Evolutionary conservation across 2,113 vertebrate genomes (phyloP).

Genomic region (Acrocephalus arundinaceus): DNA sequence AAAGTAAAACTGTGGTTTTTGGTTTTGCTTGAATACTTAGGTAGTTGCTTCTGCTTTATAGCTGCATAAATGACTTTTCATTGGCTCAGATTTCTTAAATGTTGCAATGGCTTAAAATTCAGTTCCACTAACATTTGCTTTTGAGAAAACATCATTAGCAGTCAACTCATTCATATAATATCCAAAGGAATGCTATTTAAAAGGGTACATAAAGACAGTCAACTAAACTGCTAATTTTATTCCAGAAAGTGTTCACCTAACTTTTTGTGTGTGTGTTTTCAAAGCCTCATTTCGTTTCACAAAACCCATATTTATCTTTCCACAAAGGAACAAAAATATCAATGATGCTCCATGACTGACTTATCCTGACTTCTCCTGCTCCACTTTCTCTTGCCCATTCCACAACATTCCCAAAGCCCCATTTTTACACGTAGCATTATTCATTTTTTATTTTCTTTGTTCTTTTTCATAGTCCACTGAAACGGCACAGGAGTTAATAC

Average conservation of each 20-base stretch:
- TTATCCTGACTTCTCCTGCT: background rate
- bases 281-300: background rate
- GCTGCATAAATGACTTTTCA: background rate
- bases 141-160: background rate
- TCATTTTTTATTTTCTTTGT: background rate
- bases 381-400: background rate
- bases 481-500: background rate
- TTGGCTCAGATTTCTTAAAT: background rate
- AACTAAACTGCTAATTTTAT: background rate
- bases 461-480: background rate
- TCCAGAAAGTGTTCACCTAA: background rate
- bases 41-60: background rate
- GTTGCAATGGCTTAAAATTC: background rate
- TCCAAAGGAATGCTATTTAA: background rate
- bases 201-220: background rate
- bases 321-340: background rate
- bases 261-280: background rate
- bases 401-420: background rate
- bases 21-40: background rate
- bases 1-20: background rate
- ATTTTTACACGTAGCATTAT: background rate
- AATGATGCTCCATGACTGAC: background rate
- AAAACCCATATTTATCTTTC: background rate
- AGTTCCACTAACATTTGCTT: background rate
- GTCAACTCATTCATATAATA: background rate